Percentiles rank a stretch among this genome's conserved stretches.
phyloP scores from a whole-genome alignment of 2,888 invertebrate species.

The Leptinotarsa peninsularis region DNA sequence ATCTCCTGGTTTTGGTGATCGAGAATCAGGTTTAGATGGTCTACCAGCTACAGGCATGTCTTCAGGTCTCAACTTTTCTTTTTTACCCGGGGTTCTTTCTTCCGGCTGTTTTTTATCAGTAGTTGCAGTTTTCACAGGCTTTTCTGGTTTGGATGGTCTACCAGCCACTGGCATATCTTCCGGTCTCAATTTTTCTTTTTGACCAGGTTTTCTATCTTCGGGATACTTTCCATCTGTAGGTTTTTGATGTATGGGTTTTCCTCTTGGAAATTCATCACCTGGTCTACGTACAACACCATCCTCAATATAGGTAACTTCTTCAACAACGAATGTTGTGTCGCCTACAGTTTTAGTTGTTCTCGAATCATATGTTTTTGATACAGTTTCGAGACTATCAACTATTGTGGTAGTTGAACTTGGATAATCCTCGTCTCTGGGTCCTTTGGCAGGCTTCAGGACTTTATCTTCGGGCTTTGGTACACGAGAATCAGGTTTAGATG shows the following conservation, averaged over 20 bases:
- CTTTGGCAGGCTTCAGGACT: not conserved
- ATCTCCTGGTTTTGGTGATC: not conserved
- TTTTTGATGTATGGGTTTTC: not conserved
- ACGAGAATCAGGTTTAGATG: slow-evolving; percentile 8
- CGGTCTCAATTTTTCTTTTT: slow-evolving; percentile 2
- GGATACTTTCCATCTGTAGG: slow-evolving; percentile 12
- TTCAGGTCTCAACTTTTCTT: slow-evolving; percentile 14
- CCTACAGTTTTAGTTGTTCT: not conserved
- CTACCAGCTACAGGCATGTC: slow-evolving; percentile 25
- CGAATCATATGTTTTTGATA: not conserved
- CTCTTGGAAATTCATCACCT: not conserved
- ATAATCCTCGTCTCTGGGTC: not conserved
- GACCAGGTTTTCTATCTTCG: slow-evolving; percentile 10
- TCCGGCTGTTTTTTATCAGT: not conserved
- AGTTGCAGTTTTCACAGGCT: not conserved
- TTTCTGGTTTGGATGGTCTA: not conserved
- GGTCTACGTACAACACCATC: not conserved
- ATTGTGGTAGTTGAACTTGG: not conserved
- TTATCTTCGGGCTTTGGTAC: not conserved
- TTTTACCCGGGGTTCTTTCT: not conserved
- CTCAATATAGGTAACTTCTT: not conserved
- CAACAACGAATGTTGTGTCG: not conserved
- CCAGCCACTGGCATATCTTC: not conserved
- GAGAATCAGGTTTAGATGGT: slow-evolving; percentile 9
- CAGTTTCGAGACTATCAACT: not conserved